These are phyloP conservation scores for Drosophila neotestacea DNA, from an alignment of 2,888 invertebrate species.

Conservation along the genomic window DNA sequence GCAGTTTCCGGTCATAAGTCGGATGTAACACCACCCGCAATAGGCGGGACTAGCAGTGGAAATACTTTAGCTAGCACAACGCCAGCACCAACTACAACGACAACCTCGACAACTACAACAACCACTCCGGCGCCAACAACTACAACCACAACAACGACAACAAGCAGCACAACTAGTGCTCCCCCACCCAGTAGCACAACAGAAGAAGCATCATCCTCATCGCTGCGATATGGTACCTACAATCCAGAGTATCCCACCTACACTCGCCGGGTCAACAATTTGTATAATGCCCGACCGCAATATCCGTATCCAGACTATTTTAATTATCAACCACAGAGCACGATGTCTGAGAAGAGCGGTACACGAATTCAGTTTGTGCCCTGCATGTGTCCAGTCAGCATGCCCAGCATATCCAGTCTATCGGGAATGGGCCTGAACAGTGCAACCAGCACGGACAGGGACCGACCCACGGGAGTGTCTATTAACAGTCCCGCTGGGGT, in stretches of 20 bases:
- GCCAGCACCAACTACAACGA: constrained; percentile 37
- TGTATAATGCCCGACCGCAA: constrained; percentile 77
- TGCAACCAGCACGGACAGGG: constrained; percentile 34
- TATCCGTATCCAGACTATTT: constrained; percentile 84
- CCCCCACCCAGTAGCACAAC: constrained; percentile 46
- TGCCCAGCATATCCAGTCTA: constrained; percentile 54
- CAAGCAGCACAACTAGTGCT: constrained; percentile 53
- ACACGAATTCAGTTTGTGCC: constrained; percentile 81
- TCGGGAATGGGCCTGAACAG: constrained; percentile 11
- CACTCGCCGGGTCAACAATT: constrained; percentile 76
- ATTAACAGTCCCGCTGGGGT: constrained; percentile 10
- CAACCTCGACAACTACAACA: constrained; percentile 46
- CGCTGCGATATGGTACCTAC: constrained; percentile 39
- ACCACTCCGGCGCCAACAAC: constrained; percentile 42
- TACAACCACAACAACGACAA: constrained; percentile 46
- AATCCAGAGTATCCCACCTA: constrained; percentile 77
- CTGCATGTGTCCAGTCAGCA: constrained; percentile 83
- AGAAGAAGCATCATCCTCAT: constrained; percentile 38
- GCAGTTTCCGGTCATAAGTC: constrained; percentile 28
- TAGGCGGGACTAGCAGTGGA: constrained; percentile 21
- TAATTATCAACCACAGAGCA: constrained; percentile 60
- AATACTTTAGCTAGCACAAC: constrained; percentile 25
- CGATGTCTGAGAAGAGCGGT: constrained; percentile 48
- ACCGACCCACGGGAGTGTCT: constrained; percentile 36
- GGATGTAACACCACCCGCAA: constrained; percentile 60